Evolutionary conservation across 2,888 invertebrate species (phyloP), one percentile per base, ranked within the genome.

Genomic region (Lingula anatina): DNA sequence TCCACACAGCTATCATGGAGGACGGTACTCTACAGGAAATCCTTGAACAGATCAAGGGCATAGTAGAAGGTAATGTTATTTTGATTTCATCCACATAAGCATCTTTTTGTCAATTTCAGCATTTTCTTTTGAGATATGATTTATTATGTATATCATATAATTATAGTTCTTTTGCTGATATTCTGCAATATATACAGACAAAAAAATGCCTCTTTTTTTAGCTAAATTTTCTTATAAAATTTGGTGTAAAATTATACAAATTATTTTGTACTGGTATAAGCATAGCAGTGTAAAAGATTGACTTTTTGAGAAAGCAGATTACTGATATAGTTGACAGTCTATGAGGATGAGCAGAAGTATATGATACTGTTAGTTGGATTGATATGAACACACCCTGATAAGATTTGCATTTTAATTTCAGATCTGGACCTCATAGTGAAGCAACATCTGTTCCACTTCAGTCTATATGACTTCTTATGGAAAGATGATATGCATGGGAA

Each of bases 381-480:
- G n/a, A n/a, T n/a, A n/a, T n/a, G n/a, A n/a, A n/a, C n/a, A n/a
- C n/a, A n/a, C n/a, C n/a, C n/a, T n/a, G n/a, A n/a, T n/a, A n/a
- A n/a, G n/a, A n/a, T n/a, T n/a, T n/a, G n/a, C n/a, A n/a, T n/a
- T n/a, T n/a, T n/a, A n/a, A 41, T 54, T 50, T n/a, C 62, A 75
- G 75, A 74, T 26, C 55, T 75, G 20, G 61, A 66, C 44, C 54
- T 62, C 5, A 53, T 61, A 2, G 65, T 73, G 44, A 60, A 64
- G 55, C 68, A 68, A 46, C 73, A 73, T 56, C 52, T 76, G 46
- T 64, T 68, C 59, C 71, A 73, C 64, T 70, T 76, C 59, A 66
- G 69, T 43, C 62, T 70, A 51, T 75, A 72, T 56, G 71, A 75
- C 57, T 76, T 76, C 63, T 62, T 76, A 41, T 76, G 76, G 76